Conservation (phyloP, 1,140 invertebrate genomes). For the Panonychus citri region DNA sequence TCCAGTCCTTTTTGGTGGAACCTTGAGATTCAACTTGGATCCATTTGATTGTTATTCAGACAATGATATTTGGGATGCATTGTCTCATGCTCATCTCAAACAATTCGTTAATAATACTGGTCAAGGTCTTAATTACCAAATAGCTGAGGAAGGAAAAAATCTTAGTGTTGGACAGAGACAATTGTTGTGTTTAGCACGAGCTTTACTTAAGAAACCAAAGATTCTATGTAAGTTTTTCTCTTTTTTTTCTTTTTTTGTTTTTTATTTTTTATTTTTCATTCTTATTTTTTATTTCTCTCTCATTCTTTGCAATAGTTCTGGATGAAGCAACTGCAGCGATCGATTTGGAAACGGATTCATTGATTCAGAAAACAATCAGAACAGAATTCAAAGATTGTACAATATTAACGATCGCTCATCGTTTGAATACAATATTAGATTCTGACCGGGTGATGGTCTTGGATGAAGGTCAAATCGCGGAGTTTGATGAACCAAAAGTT, state of each 20-base stretch:
- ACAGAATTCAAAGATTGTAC: slow-evolving; percentile 35
- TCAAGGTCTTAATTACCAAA: slow-evolving; percentile 8
- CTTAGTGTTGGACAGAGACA: slow-evolving; percentile 34
- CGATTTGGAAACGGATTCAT: slow-evolving; percentile 18
- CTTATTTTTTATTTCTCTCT: not conserved
- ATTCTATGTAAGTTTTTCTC: not conserved
- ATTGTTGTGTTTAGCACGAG: slow-evolving; percentile 59
- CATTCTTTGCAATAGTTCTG: not conserved
- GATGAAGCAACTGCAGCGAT: slow-evolving; percentile 18
- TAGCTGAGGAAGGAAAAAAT: slow-evolving; percentile 12
- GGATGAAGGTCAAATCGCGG: slow-evolving; percentile 1
- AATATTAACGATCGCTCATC: slow-evolving; percentile 36
- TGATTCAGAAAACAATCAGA: slow-evolving; percentile 15
- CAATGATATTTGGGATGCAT: slow-evolving; percentile 19
- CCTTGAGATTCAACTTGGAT: slow-evolving; percentile 35
- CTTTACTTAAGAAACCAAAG: slow-evolving; percentile 37
- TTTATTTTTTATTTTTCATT: not conserved
- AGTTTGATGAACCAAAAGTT: not conserved
- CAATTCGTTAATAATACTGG: slow-evolving; percentile 5
- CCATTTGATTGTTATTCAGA: slow-evolving; percentile 20
- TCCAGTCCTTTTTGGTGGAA: slow-evolving; percentile 43
- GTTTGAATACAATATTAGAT: not conserved
- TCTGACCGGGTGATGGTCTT: slow-evolving; percentile 2
- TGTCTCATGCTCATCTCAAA: slow-evolving; percentile 15
- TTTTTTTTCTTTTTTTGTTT: not conserved